Conservation (phyloP, 2,797 vertebrate genomes). For the Amphiprion clarkii region DNA sequence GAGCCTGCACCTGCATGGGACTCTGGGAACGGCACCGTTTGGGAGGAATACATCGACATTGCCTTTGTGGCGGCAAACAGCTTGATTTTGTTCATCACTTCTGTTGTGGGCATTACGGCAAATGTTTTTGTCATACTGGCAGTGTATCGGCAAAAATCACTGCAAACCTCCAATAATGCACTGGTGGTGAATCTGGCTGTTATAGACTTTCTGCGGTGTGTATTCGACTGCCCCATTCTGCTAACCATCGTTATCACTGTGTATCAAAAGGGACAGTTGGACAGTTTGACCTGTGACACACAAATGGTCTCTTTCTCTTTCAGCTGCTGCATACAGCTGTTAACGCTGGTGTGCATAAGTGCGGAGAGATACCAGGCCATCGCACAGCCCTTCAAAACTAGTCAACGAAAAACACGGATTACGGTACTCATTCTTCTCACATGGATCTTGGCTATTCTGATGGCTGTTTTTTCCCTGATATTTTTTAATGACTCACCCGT, state of each 20-base stretch:
- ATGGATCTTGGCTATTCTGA: conserved; percentile 75
- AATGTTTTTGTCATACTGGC: conserved; percentile 85
- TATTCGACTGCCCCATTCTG: conserved; percentile 83
- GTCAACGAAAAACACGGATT: conserved; percentile 71
- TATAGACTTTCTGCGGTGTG: conserved; percentile 79
- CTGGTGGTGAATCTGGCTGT: conserved; percentile 85
- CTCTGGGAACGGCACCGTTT: conserved; percentile 66
- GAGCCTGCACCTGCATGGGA: conserved; percentile 49
- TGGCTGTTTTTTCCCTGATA: conserved; percentile 70
- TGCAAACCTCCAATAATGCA: conserved; percentile 84
- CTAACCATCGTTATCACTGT: conserved; percentile 66
- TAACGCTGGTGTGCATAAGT: conserved; percentile 84
- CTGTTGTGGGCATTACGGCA: conserved; percentile 76
- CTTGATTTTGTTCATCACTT: conserved; percentile 75
- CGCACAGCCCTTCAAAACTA: conserved; percentile 80
- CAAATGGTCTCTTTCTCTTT: conserved; percentile 83
- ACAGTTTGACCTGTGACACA: conserved; percentile 71
- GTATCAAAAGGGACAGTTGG: conserved; percentile 38
- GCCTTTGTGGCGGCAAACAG: conserved; percentile 72
- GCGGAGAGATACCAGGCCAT: conserved; percentile 85
- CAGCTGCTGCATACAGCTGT: conserved; percentile 83
- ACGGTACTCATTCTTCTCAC: conserved; percentile 74
- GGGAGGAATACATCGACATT: conserved; percentile 56
- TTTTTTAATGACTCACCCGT: conserved; percentile 81
- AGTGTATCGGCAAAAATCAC: conserved; percentile 80